Evolutionary conservation across 2,888 invertebrate species (phyloP), one percentile per base, ranked within the genome.

Genomic region (Sphaerophoria taeniata): DNA sequence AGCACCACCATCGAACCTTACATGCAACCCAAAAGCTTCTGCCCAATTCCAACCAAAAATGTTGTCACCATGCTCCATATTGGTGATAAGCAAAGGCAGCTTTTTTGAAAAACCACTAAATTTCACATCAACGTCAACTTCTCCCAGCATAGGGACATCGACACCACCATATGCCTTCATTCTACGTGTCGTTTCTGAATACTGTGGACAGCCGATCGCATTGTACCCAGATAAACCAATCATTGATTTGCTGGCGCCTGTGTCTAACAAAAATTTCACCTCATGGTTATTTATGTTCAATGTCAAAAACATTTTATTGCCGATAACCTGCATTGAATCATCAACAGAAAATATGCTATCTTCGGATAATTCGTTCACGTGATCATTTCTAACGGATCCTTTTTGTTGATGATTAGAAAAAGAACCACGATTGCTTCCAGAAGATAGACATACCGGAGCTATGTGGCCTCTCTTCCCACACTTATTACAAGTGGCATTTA

Each of bases 41-140:
- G 67, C 67, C 75, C 75, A 75, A 34, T 75, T 69, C 58, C 47
- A 67, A 9, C 67, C 67, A 39, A 75, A 75, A 39, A 75, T 75
- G 4, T 75, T 75, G 31, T 67, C 67, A 11, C 58, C 74, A 3
- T 56, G 47, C 2, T 58, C 39, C 31, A 14, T 58, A 3, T 75
- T 69, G 0, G 67, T 75, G 12, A 75, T 31, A 56, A 67, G 36
- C 16, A 72, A 61, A 12, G 72, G 72, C 24, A 72, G 31, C 16
- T 60, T 11, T 14, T 49, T 58, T 1, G 36, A 16, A 14, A 63
- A 12, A 0, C 61, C 45, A 55, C 51, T 73, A 63, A 73, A 73
- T 0, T 12, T 55, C 7, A 65, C 63, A 4, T 73, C 53, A 6
- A 73, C 73, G 34, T 55, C n/a, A 16, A 55, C 53, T 43, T 63